Conservation (phyloP, 2,888 invertebrate genomes). For the Tricholauxania praeusta region DNA sequence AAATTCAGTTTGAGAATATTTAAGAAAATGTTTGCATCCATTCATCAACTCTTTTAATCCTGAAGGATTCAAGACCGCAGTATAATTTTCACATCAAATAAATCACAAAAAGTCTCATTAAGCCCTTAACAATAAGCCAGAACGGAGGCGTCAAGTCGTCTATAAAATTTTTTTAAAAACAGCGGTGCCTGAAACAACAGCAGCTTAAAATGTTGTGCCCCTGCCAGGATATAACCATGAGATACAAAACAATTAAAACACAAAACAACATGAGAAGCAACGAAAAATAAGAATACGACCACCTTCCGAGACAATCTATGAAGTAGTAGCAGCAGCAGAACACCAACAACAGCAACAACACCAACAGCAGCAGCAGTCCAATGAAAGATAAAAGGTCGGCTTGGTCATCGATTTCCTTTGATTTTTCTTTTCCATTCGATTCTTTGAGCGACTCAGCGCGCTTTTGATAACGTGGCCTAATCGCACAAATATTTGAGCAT, state of each 20-base stretch:
- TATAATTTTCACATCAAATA: too few species aligned
- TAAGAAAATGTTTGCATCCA: too few species aligned
- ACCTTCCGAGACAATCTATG: constrained; percentile 37
- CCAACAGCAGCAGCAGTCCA: constrained; percentile 30
- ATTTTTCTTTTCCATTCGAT: constrained; percentile 31
- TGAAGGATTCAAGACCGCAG: too few species aligned
- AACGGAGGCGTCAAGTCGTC: constrained; percentile 63
- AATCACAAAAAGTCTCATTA: constrained; percentile 1
- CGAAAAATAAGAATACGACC: constrained; percentile 47
- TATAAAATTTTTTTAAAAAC: constrained; percentile 39
- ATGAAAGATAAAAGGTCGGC: constrained; percentile 26
- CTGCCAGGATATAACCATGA: background rate
- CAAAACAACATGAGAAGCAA: constrained; percentile 31
- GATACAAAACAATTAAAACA: constrained; percentile 45
- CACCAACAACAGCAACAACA: background rate
- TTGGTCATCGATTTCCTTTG: constrained; percentile 30
- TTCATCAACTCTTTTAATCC: too few species aligned
- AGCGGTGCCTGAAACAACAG: background rate
- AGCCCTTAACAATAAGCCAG: constrained; percentile 31
- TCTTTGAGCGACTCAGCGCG: constrained; percentile 32
- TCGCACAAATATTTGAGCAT: constrained; percentile 65
- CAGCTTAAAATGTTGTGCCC: background rate
- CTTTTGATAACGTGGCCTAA: constrained; percentile 62
- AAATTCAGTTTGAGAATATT: too few species aligned
- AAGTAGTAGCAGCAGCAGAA: constrained; percentile 41